Conservation (phyloP, 2,113 vertebrate genomes). For the Cottus gobio region DNA sequence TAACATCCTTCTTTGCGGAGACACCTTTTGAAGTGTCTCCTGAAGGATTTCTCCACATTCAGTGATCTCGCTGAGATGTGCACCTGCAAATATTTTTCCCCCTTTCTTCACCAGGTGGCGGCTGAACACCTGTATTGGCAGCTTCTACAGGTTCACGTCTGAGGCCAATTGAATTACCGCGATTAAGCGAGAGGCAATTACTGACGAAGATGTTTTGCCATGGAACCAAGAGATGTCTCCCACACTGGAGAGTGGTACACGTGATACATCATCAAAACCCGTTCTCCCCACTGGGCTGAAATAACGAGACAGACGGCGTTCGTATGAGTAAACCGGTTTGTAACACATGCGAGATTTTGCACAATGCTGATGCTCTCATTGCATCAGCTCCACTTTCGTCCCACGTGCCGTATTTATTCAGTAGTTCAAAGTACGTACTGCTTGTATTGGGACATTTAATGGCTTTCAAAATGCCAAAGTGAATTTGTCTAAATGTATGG, state of each 20-base stretch:
- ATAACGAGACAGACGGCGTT: neutral
- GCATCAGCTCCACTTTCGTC: conserved; percentile 27
- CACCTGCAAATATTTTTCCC: conserved; percentile 13
- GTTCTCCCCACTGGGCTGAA: neutral
- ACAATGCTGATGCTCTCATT: conserved; percentile 19
- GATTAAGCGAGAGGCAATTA: conserved; percentile 23
- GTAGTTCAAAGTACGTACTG: conserved; percentile 9
- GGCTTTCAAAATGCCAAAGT: conserved; percentile 27
- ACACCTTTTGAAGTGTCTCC: neutral
- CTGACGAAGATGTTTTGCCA: conserved; percentile 31
- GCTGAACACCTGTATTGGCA: conserved; percentile 45
- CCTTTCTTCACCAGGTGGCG: conserved; percentile 16
- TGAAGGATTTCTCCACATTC: neutral
- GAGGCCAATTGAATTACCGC: conserved; percentile 43
- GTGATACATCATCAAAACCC: neutral
- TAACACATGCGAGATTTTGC: conserved; percentile 7
- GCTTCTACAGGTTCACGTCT: conserved; percentile 20
- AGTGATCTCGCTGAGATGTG: neutral
- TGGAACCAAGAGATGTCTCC: neutral
- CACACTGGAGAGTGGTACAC: neutral
- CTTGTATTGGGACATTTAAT: conserved; percentile 31
- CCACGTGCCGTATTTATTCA: neutral
- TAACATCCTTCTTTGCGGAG: neutral
- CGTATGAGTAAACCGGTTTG: neutral
- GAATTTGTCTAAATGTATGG: conserved; percentile 37